Percentiles rank a stretch among this genome's conserved stretches.
These are phyloP conservation scores for Perizoma flavofasciatum DNA, from an alignment of 2,888 invertebrate genomes.

Conservation along the genomic window DNA sequence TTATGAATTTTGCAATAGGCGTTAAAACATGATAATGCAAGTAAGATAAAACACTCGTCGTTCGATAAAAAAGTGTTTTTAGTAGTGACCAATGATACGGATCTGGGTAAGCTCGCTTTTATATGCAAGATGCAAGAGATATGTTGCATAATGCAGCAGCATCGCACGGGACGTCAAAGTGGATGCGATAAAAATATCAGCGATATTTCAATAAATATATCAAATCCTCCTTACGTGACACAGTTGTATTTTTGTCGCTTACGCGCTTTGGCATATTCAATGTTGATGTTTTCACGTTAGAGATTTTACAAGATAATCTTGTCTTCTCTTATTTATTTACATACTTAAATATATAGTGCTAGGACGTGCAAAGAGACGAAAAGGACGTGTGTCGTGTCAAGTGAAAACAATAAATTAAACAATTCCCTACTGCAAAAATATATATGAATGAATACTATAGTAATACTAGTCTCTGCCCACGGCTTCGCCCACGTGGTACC, in stretches of 20 bases:
- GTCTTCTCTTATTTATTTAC: too few relatives aligned
- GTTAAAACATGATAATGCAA: slow-evolving; percentile 14
- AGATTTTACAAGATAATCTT: too few relatives aligned
- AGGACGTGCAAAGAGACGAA: too few relatives aligned
- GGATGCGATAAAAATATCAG: slow-evolving; percentile 15
- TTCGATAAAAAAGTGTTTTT: slow-evolving; percentile 6
- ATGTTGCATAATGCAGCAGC: slow-evolving; percentile 19
- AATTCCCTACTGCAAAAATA: too few relatives aligned
- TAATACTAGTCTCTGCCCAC: too few relatives aligned
- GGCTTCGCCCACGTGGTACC: too few relatives aligned
- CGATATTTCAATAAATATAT: slow-evolving; percentile 21
- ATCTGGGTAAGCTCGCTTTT: slow-evolving; percentile 20
- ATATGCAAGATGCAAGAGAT: slow-evolving; percentile 14
- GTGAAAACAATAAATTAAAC: too few relatives aligned
- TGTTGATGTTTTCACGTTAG: slow-evolving; percentile 1
- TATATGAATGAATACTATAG: too few relatives aligned
- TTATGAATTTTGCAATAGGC: slow-evolving; percentile 4
- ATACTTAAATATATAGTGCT: too few relatives aligned
- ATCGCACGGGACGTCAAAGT: slow-evolving; percentile 14
- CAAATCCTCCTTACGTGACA: slow-evolving; percentile 15
- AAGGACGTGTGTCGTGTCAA: too few relatives aligned
- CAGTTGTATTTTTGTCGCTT: slow-evolving; percentile 18
- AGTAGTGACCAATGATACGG: slow-evolving; percentile 22
- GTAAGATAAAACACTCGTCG: slow-evolving; percentile 4
- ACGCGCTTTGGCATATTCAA: slow-evolving; percentile 3